These are phyloP conservation scores for Drosophila merina DNA, from an alignment of 2,888 invertebrate genomes.

Conservation along the genomic window DNA sequence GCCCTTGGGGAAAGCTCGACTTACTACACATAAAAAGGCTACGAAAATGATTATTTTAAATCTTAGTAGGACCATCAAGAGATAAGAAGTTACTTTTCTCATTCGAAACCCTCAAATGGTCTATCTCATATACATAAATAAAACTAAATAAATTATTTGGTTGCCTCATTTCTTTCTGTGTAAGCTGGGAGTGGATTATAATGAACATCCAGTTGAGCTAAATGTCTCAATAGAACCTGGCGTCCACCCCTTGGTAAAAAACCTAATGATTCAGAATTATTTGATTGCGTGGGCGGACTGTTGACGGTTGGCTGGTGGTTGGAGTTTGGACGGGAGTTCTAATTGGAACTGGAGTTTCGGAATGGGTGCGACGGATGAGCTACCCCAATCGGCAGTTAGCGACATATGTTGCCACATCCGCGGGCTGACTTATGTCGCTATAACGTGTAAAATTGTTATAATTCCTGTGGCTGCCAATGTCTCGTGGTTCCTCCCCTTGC, in stretches of 20 bases:
- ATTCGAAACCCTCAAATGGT: too few relatives aligned
- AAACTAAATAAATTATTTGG: not conserved
- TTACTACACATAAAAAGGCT: constrained; percentile 28
- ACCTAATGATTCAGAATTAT: constrained; percentile 81
- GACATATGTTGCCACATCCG: constrained; percentile 80
- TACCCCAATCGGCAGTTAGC: constrained; percentile 58
- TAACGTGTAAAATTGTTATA: constrained; percentile 82
- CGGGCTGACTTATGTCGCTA: constrained; percentile 81
- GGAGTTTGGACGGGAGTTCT: not conserved
- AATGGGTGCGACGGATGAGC: constrained; percentile 27
- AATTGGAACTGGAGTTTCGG: constrained; percentile 8
- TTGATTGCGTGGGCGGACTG: constrained; percentile 82
- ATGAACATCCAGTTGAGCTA: constrained; percentile 78
- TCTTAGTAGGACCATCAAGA: not conserved
- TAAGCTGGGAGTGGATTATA: constrained; percentile 73
- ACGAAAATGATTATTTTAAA: not conserved
- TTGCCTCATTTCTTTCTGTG: constrained; percentile 7
- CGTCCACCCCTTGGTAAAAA: constrained; percentile 52
- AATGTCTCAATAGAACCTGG: constrained; percentile 72
- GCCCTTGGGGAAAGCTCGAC: constrained; percentile 71
- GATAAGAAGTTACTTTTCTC: too few relatives aligned
- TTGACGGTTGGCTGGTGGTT: constrained; percentile 42
- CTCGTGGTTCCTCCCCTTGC: constrained; percentile 14
- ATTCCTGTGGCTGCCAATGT: constrained; percentile 78
- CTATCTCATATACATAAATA: too few relatives aligned